Conservation (phyloP, 2,797 vertebrate species). For the Scyliorhinus canicula region DNA sequence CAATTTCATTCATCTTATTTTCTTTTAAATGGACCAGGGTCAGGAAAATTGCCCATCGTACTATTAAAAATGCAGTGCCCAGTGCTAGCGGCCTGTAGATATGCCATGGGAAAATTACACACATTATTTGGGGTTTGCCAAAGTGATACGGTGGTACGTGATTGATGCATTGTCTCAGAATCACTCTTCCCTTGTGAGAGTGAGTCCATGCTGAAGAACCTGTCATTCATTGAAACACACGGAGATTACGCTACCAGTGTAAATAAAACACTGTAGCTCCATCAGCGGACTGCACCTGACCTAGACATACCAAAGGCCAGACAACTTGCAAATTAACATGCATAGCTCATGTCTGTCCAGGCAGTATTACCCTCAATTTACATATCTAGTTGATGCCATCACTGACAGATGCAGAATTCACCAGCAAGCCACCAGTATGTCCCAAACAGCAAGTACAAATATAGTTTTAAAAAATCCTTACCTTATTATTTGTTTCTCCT, state of each 20-base stretch:
- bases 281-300: not conserved
- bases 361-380: constrained; percentile 10
- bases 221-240: not conserved
- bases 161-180: not conserved
- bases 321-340: not conserved
- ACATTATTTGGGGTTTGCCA: not conserved
- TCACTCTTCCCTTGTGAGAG: not conserved
- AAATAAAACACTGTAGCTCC: not conserved
- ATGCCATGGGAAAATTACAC: not conserved
- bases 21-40: not conserved
- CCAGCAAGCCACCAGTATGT: not conserved
- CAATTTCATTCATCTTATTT: not conserved
- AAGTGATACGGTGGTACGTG: not conserved
- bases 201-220: not conserved
- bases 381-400: not conserved
- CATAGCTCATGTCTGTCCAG: not conserved
- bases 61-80: not conserved
- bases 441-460: not conserved
- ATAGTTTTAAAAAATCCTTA: too few species aligned
- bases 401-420: not conserved
- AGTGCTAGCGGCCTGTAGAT: not conserved
- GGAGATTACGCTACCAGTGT: not conserved
- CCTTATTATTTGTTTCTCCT: not conserved
- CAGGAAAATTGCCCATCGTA: not conserved
- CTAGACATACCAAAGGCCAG: not conserved